Percentiles rank a stretch among this genome's conserved stretches.
phyloP scores from a whole-genome alignment of 2,113 vertebrate species.

The Paedocypris sp. region DNA sequence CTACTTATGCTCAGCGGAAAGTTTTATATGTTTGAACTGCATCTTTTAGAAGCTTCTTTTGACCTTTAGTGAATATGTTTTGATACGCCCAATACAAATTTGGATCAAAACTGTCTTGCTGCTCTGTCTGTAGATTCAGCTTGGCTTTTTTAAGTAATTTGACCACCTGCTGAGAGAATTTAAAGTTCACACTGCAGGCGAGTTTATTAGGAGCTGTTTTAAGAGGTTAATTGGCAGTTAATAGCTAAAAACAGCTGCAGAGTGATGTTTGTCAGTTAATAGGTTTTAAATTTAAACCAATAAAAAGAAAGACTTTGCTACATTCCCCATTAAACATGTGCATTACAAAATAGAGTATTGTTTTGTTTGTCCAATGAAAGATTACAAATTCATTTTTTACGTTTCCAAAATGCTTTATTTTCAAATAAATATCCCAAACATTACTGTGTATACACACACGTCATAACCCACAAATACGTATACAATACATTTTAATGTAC shows the following conservation, averaged over 20 bases:
- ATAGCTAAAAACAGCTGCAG: background rate
- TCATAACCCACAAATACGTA: too few species aligned
- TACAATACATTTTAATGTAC: too few species aligned
- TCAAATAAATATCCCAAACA: too few species aligned
- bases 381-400: too few species aligned
- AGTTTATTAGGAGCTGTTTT: background rate
- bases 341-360: too few species aligned
- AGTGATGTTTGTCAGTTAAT: background rate
- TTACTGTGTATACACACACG: too few species aligned
- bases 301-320: background rate
- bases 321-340: too few species aligned
- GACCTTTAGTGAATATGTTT: constrained; percentile 13
- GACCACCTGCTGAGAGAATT: background rate
- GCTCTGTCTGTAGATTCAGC: background rate
- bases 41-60: background rate
- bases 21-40: background rate
- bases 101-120: background rate
- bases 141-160: background rate
- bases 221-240: background rate
- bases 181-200: background rate
- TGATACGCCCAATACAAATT: background rate
- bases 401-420: too few species aligned
- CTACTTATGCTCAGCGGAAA: background rate
- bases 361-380: too few species aligned
- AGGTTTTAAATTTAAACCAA: background rate